Base-by-base conservation (phyloP, 2,113 vertebrate genomes). In the Aegithalos caudatus region DNA sequence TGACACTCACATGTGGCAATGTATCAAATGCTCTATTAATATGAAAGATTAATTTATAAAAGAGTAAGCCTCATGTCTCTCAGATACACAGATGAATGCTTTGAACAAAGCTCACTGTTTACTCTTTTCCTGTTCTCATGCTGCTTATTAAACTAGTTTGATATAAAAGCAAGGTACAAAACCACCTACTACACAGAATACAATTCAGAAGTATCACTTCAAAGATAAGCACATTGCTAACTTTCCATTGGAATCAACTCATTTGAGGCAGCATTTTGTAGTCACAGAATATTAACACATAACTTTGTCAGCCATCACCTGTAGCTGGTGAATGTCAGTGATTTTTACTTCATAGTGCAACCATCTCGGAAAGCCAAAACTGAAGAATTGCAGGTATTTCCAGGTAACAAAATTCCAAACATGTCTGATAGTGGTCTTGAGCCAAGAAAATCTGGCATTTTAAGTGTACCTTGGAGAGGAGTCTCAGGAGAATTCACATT, bases 351-450 rank as follows among this genome's bases (percentile, higher is more conserved):
- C 61, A 72, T 79, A 96, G 85, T 71, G 66, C 56, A 96, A 50
- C 73, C 28, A 61, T 57, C 51, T 91, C 48, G 50, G 87, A 96
- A 97, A 96, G 64, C 13, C 80, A 86, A 80, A 89, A 94, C 15
- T 56, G 81, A 91, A 92, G 84, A 97, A 96, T 91, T 81, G 33
- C 47, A 90, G 73, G 78, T 94, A 96, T 89, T 97, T 89, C 70
- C 90, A 95, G 86, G 92, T 96, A 96, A 94, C 57, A 96, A 93
- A 97, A n/a, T n/a, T n/a, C n/a, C n/a, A n/a, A n/a, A 67, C 40
- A 56, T 47, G 69, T 89, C 70, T 86, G 58, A 83, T 48, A 95
- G 78, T 64, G 70, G 81, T 74, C 81, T 94, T 88, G 70, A 96
- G 94, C 67, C 24, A 81, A 92, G 70, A 74, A 94, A 94, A 93